phyloP scores from a whole-genome alignment of 2,113 vertebrate species.

The Butastur rufipennis region DNA sequence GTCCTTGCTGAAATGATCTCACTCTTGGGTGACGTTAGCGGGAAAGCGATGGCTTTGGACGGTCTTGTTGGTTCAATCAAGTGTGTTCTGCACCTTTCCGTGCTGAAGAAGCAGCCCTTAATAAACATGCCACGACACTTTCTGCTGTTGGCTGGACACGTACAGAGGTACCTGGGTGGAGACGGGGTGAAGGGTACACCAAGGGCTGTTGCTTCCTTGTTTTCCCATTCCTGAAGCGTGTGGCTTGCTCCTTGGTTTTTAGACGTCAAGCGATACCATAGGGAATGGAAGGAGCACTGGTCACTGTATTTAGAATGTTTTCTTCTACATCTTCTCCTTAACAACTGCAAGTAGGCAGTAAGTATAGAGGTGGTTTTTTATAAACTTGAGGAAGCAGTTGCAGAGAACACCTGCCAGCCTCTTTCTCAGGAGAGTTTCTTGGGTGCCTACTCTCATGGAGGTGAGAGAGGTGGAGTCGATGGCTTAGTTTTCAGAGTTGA shows the following conservation, averaged over 20 bases:
- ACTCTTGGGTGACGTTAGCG: fast-evolving
- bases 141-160: neutral
- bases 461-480: neutral
- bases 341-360: neutral
- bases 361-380: neutral
- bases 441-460: neutral
- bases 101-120: neutral
- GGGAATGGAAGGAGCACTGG: neutral
- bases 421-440: neutral
- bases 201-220: neutral
- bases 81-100: neutral
- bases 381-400: neutral
- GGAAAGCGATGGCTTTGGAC: neutral
- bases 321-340: neutral
- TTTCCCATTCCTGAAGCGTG: neutral
- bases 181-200: neutral
- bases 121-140: neutral
- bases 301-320: neutral
- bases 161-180: neutral
- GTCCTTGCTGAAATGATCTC: neutral
- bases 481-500: neutral
- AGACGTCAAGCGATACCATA: neutral
- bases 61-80: neutral
- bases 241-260: neutral
- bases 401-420: neutral